These are phyloP conservation scores for Rhinoderma darwinii DNA, from an alignment of 2,113 vertebrate species.

Conservation along the genomic window DNA sequence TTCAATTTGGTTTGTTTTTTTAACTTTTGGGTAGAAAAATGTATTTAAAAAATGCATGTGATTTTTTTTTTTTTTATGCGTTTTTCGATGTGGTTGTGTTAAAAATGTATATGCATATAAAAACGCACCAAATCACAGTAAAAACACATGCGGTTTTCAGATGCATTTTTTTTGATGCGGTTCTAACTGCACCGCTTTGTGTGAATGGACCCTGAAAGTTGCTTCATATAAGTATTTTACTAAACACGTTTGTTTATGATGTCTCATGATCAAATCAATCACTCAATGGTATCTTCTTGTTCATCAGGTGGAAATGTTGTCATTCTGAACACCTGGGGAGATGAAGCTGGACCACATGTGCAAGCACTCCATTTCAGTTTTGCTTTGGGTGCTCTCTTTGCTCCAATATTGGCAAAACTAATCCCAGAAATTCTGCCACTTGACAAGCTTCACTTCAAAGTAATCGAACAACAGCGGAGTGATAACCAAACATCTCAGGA, in stretches of 20 bases:
- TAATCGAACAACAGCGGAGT: not conserved
- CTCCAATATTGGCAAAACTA: constrained; percentile 88
- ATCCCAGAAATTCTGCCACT: constrained; percentile 66
- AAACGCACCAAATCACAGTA: no score
- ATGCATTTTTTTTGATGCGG: no score
- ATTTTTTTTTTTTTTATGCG: no score
- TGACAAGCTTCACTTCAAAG: not conserved
- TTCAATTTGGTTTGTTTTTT: no score
- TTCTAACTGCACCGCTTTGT: no score
- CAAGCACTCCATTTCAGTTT: constrained; percentile 97
- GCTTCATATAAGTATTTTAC: not conserved
- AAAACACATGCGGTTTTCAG: no score
- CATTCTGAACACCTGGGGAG: constrained; percentile 83
- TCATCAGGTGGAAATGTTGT: constrained; percentile 88
- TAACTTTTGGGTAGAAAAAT: no score
- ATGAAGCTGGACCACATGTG: constrained; percentile 83
- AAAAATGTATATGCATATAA: no score
- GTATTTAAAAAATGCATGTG: no score
- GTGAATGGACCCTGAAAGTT: no score
- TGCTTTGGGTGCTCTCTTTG: constrained; percentile 84
- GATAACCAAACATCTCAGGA: not conserved
- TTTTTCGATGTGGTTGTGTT: no score
- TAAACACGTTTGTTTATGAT: not conserved
- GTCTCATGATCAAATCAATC: not conserved
- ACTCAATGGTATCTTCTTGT: not conserved